Conservation (phyloP, 53 echinoderm and acorn worm species). For the Actinopyga echinites region DNA sequence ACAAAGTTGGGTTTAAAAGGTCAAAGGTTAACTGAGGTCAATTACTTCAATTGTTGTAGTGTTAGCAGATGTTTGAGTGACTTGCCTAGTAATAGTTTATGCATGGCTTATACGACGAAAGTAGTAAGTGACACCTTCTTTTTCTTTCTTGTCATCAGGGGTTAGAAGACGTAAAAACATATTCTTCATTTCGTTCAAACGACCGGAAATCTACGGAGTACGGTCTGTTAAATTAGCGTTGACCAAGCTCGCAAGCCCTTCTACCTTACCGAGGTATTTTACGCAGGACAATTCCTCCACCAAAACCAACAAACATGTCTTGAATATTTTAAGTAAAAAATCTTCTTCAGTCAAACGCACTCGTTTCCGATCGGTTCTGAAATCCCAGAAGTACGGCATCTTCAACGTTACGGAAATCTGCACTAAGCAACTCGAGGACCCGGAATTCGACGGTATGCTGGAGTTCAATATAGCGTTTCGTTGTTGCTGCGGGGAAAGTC, state of each 20-base stretch:
- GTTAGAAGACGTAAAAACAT: neutral
- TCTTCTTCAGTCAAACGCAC: neutral
- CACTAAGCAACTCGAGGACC: no score
- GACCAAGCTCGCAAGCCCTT: neutral
- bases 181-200: neutral
- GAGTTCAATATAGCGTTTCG: no score
- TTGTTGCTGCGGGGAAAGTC: neutral
- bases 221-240: neutral
- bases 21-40: no score
- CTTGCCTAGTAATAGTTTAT: no score
- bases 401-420: neutral
- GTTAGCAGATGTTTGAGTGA: no score
- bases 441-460: no score
- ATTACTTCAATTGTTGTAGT: no score
- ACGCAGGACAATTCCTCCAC: neutral
- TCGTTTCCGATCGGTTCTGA: neutral
- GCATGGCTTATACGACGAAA: no score
- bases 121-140: no score
- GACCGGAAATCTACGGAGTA: neutral
- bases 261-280: no score
- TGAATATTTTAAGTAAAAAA: neutral
- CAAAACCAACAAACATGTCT: no score
- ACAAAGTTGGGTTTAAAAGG: no score
- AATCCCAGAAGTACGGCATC: neutral
- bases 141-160: neutral